These are phyloP conservation scores for Apotomis betuletana DNA, from an alignment of 2,888 invertebrate species.

Conservation along the genomic window DNA sequence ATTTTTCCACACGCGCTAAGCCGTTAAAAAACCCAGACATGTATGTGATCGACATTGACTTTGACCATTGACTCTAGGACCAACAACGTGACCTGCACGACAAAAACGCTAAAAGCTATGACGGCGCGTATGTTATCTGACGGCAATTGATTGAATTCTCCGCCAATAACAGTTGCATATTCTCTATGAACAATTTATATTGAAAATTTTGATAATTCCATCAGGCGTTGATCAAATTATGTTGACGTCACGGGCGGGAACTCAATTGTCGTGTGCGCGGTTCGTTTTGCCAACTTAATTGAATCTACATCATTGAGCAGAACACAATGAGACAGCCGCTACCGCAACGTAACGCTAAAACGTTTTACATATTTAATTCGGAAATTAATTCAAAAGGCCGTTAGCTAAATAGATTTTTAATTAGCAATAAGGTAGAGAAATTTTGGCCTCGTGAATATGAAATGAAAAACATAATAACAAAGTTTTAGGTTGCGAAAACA, in stretches of 20 bases:
- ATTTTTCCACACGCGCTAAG: too few relatives aligned
- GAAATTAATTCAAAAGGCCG: slow-evolving; percentile 8
- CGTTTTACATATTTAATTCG: slow-evolving; percentile 29
- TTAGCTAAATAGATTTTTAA: slow-evolving; percentile 5
- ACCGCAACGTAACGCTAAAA: slow-evolving; percentile 20
- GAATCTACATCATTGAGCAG: slow-evolving; percentile 48
- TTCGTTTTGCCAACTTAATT: slow-evolving; percentile 61
- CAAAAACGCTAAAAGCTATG: too few relatives aligned
- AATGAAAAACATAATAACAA: background rate
- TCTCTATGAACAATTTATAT: slow-evolving; percentile 1
- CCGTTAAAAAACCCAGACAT: too few relatives aligned
- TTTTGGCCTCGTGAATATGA: background rate
- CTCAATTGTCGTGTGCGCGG: slow-evolving; percentile 52
- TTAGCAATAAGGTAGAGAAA: background rate
- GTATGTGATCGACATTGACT: too few relatives aligned
- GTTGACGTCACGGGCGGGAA: slow-evolving; percentile 42
- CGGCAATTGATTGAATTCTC: too few relatives aligned
- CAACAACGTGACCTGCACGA: too few relatives aligned
- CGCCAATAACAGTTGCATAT: background rate
- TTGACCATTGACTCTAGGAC: too few relatives aligned
- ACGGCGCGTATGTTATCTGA: too few relatives aligned
- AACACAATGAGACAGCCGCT: slow-evolving; percentile 31
- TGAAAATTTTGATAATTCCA: slow-evolving; percentile 33
- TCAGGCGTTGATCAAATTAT: slow-evolving; percentile 31
- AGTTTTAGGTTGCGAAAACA: background rate